Conservation (phyloP, 2,113 vertebrate genomes). For the Aythya baeri region DNA sequence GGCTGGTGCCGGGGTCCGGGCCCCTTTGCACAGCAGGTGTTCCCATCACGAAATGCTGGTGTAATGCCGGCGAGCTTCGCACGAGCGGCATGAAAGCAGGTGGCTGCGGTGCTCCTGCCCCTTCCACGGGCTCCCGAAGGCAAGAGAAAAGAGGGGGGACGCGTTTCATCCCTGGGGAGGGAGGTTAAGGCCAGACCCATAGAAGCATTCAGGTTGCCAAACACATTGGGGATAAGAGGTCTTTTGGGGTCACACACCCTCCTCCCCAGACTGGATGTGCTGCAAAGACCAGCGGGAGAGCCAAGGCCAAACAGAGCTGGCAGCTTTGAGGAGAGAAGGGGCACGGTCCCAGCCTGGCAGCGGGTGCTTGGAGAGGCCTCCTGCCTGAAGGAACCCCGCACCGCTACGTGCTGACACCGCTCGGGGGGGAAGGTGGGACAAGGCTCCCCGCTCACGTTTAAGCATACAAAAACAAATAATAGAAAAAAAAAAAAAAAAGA, state of each 20-base stretch:
- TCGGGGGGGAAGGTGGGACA: background rate
- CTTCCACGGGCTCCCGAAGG: accelerated
- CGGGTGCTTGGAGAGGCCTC: background rate
- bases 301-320: background rate
- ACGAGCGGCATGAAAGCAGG: background rate
- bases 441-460: conserved; percentile 15
- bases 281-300: background rate
- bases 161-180: accelerated
- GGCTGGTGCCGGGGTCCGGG: background rate
- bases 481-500: background rate
- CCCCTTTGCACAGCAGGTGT: background rate
- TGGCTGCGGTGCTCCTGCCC: background rate
- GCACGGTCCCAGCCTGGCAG: too few relatives aligned
- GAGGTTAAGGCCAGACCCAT: background rate
- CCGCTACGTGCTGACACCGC: background rate
- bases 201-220: background rate
- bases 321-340: background rate
- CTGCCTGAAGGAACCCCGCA: background rate
- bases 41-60: background rate
- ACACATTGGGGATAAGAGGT: accelerated
- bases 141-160: background rate
- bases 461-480: conserved; percentile 55
- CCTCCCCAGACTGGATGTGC: accelerated
- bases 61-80: background rate
- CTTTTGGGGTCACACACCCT: accelerated